Evolutionary conservation across 2,888 invertebrate genomes (phyloP), one percentile per base, ranked within the genome.

Genomic region (Limnephilus lunatus): DNA sequence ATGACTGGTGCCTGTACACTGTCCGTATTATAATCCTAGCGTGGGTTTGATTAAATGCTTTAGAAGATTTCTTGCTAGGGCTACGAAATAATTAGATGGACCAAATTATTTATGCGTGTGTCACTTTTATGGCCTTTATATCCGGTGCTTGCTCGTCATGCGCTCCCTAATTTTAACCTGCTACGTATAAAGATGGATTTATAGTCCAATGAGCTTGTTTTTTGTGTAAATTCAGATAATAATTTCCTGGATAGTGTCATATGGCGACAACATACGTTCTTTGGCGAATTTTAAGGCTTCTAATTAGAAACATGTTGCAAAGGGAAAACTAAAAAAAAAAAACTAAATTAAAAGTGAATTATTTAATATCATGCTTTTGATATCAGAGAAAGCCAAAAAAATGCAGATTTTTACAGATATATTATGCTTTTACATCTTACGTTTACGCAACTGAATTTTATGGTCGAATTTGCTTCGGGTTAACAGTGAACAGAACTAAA

Each of bases 71-170:
- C 68, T 83, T 68, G 53, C 32, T 87, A 83, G 35, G 68, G 92
- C 80, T 91, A 92, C 83, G 81, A 82, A 86, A 91, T 91, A 92
- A 90, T 86, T 85, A 92, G 92, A 89, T 93, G 91, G 90, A 91
- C 89, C 85, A 88, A 81, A 85, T 85, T 85, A 93, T 93, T 93
- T 93, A 93, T 91, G 90, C 32, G 83, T 68, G 82, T 93, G 93
- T 93, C 93, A 92, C 91, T 93, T 93, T 93, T 93, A 92, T 92
- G 88, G 90, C 81, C 82, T 81, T 48, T 80, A 91, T 86, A 91
- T 93, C 93, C 93, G 93, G 91, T 83, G 81, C 86, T 19, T 87
- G 87, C 31, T 53, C 53, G 32, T 68, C 15, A 9, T 19, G 31
- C 35, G 68, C n/a, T 68, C 68, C 68, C 68, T 68, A 68, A 68